phyloP scores from a whole-genome alignment of 2,797 vertebrate species.

The Halcyon badia region DNA sequence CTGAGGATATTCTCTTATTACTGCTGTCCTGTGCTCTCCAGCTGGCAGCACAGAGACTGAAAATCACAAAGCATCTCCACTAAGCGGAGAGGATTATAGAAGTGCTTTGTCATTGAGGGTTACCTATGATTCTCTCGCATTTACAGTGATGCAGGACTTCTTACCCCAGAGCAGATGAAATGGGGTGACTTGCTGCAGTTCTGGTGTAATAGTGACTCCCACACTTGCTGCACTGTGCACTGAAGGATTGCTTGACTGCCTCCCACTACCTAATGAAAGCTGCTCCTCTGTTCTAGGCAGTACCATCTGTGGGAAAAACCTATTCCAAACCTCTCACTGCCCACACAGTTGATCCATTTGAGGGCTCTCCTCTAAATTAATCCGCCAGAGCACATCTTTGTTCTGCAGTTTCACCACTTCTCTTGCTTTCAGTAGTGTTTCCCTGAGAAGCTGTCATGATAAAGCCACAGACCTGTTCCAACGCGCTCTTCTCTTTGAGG shows the following conservation, averaged over 20 bases:
- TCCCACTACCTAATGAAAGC: background rate
- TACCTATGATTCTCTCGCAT: background rate
- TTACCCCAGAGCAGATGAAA: background rate
- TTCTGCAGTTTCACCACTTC: background rate
- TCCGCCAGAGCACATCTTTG: background rate
- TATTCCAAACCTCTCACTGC: background rate
- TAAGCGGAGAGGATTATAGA: background rate
- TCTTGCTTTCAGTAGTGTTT: background rate
- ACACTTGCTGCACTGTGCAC: background rate
- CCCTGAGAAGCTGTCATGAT: background rate
- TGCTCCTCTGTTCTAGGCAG: background rate
- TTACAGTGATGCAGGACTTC: background rate
- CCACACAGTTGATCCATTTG: background rate
- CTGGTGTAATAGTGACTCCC: background rate
- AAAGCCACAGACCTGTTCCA: background rate
- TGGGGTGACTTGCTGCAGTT: background rate
- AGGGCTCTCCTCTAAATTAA: background rate
- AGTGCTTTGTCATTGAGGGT: background rate
- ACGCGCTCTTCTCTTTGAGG: background rate
- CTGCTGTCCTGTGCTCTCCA: background rate
- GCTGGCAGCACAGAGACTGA: background rate
- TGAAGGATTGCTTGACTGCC: background rate
- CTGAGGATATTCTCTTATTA: rapidly evolving
- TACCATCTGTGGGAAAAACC: background rate
- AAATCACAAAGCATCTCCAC: background rate